Base-by-base conservation (phyloP, 2,113 vertebrate species). In the Phoenicopterus ruber region DNA sequence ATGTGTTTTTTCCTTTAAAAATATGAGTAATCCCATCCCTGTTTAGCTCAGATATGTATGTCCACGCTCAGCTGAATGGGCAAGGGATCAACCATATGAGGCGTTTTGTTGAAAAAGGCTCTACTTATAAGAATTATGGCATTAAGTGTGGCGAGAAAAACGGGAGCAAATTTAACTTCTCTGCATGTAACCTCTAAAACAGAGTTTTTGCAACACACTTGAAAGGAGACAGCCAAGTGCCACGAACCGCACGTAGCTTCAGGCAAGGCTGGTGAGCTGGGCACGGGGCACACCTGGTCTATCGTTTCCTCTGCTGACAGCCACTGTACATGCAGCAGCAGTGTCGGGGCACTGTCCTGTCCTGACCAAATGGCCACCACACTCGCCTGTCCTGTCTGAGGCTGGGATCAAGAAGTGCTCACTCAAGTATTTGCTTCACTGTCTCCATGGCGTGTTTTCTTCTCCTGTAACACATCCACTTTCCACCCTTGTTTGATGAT, bases 361-460 rank as follows among this genome's bases (percentile, higher is more conserved):
- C 20, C 5, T 5, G 9, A 28, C 1, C 13, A 34, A 24, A 19
- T 0, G 10, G 42, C 16, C 55, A 22, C 25, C 25, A 18, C 1
- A 2, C 11, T 6, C 8, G 1, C 18, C 14, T n/a, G 11, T 12
- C 7, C 16, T 6, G 3, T 17, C 36, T 7, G 19, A 77, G 11
- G 7, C 8, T 16, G n/a, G 3, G 20, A 87, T 25, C 25, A 20
- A 50, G 34, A 49, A 65, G 29, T 19, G 7, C 17, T 44, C 12
- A 34, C 14, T 29, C 5, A 69, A 50, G 7, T 42, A n/a, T 34
- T 32, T 76, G 20, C 26, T 63, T 70, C 62, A 59, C 24, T 34
- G 0, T 3, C 15, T 31, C 3, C 2, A 31, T 2, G 1, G 3
- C 3, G 10, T 47, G 18, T 20, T 52, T 28, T 17, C 11, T 15